Evolutionary conservation across 2,113 vertebrate genomes (phyloP).

Genomic region (Epinephelus moara): DNA sequence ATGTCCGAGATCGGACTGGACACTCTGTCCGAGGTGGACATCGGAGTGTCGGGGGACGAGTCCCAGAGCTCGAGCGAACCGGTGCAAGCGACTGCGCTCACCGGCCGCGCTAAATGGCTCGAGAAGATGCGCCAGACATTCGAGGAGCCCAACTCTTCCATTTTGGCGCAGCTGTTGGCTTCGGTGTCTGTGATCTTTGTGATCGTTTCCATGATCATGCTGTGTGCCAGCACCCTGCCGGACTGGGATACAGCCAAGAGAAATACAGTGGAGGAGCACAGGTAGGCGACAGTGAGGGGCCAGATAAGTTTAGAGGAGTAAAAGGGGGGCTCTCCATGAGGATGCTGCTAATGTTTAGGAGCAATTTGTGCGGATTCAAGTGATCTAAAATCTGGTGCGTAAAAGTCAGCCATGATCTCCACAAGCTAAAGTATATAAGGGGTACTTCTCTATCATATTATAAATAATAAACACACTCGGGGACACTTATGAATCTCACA

Average conservation of each 20-base stretch:
- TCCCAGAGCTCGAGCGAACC: conserved; percentile 49
- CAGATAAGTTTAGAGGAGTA: conserved; percentile 14
- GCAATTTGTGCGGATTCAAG: neutral
- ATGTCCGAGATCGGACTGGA: conserved; percentile 93
- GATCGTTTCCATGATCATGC: conserved; percentile 96
- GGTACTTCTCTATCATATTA: neutral
- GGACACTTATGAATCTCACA: neutral
- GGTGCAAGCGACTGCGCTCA: conserved; percentile 42
- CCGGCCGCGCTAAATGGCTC: conserved; percentile 88
- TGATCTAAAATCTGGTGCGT: conserved; percentile 32
- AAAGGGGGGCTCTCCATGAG: neutral
- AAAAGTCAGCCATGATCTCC: conserved; percentile 31
- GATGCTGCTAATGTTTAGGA: conserved; percentile 11
- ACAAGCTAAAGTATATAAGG: neutral
- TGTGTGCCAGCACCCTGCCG: conserved; percentile 97
- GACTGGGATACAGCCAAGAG: conserved; percentile 97
- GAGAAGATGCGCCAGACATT: conserved; percentile 94
- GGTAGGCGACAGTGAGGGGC: conserved; percentile 82
- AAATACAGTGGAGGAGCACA: conserved; percentile 95
- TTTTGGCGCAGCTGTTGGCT: conserved; percentile 94
- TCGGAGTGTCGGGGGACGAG: conserved; percentile 75
- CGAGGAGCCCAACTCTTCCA: conserved; percentile 96
- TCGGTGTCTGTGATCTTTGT: conserved; percentile 96
- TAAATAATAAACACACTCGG: conserved; percentile 11
- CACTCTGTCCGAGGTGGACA: conserved; percentile 87